These are phyloP conservation scores for Phyllotreta striolata DNA, from an alignment of 2,888 invertebrate species.

Conservation along the genomic window DNA sequence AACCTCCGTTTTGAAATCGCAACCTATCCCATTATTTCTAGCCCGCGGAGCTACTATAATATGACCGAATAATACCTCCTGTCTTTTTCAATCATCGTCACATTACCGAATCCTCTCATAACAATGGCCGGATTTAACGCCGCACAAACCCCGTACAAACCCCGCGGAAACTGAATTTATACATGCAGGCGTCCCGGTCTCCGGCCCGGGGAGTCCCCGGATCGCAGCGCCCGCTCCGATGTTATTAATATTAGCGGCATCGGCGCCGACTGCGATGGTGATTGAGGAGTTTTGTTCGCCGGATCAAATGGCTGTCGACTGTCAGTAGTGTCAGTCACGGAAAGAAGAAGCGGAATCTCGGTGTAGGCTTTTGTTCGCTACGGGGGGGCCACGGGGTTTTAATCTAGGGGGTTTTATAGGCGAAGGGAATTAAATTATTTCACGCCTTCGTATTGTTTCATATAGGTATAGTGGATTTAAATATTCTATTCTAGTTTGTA, in stretches of 20 bases:
- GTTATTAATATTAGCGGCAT: constrained; percentile 23
- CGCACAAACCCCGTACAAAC: constrained; percentile 24
- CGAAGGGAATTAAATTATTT: constrained; percentile 10
- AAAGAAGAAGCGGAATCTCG: constrained; percentile 28
- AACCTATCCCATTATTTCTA: too few species aligned
- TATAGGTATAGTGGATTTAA: constrained; percentile 2
- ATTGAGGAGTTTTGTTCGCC: constrained; percentile 46
- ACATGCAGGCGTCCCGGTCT: neutral
- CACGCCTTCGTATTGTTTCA: constrained; percentile 3
- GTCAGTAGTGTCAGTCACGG: constrained; percentile 38
- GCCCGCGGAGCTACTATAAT: neutral
- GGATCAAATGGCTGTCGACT: constrained; percentile 46
- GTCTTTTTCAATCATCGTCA: constrained; percentile 8
- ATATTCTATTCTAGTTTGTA: neutral
- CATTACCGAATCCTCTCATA: neutral
- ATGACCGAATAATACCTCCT: neutral
- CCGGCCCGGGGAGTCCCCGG: neutral
- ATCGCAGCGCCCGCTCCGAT: constrained; percentile 23
- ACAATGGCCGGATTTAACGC: constrained; percentile 27
- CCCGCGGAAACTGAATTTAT: constrained; percentile 24
- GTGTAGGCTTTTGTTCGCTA: constrained; percentile 8
- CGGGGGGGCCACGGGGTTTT: constrained; percentile 1
- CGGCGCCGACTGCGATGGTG: constrained; percentile 27
- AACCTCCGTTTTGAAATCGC: too few species aligned
- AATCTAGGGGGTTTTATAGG: neutral